phyloP scores from a whole-genome alignment of 2,888 invertebrate species.

The Netelia melanura region DNA sequence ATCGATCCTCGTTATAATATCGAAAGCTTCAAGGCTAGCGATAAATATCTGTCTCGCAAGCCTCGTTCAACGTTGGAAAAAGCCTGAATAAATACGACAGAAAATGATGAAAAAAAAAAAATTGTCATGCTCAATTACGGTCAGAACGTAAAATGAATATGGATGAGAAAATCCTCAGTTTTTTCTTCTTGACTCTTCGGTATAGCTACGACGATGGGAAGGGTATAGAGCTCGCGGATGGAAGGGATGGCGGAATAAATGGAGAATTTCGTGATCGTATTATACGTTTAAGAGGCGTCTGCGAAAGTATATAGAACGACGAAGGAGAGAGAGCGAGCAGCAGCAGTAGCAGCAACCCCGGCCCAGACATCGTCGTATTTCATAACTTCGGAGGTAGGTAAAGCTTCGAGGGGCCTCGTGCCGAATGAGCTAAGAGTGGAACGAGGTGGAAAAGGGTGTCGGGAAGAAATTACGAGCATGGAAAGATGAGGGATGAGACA shows the following conservation, averaged over 20 bases:
- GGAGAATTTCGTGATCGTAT: conserved; percentile 71
- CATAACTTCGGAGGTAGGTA: conserved; percentile 7
- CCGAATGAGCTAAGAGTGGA: conserved; percentile 26
- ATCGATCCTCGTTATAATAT: no score
- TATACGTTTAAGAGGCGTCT: conserved; percentile 49
- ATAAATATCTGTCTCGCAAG: background rate
- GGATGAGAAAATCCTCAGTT: conserved; percentile 15
- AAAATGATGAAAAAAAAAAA: background rate
- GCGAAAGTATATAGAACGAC: background rate
- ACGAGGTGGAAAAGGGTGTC: conserved; percentile 4
- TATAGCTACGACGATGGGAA: background rate
- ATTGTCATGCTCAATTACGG: background rate
- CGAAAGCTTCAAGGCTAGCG: no score
- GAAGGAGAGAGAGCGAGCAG: background rate
- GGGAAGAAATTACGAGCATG: conserved; percentile 35
- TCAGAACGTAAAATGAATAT: background rate
- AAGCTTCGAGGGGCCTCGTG: conserved; percentile 29
- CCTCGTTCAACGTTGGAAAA: background rate
- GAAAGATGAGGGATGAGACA: conserved; percentile 19
- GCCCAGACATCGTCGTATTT: conserved; percentile 16
- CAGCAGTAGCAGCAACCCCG: no score
- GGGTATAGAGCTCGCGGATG: background rate
- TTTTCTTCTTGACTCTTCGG: conserved; percentile 6
- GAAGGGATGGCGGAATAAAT: conserved; percentile 54
- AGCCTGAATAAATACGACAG: background rate